Evolutionary conservation across 2,797 vertebrate species (phyloP).

Genomic region (Rousettus madagascariensis): DNA sequence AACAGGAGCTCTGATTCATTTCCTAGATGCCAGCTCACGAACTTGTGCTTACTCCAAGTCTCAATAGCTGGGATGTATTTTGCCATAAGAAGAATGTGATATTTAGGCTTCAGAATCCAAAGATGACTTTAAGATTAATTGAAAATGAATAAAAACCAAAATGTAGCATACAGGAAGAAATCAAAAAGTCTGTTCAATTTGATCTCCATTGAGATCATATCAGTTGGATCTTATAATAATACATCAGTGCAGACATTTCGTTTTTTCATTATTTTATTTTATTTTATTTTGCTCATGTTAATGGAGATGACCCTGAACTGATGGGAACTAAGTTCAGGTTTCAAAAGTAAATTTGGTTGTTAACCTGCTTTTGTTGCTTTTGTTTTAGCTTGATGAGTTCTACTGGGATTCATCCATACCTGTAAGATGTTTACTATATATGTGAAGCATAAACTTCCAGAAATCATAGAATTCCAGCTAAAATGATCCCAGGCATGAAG

Average conservation of each 20-base stretch:
- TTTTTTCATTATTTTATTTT: background rate
- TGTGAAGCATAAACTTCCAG: rapidly evolving
- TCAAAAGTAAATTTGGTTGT: background rate
- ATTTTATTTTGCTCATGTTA: background rate
- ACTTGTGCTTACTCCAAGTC: background rate
- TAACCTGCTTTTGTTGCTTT: background rate
- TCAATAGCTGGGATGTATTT: background rate
- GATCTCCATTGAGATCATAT: rapidly evolving
- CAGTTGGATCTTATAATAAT: background rate
- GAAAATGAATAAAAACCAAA: background rate
- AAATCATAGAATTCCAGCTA: background rate
- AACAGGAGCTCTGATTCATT: background rate
- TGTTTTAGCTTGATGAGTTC: background rate
- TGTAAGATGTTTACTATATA: rapidly evolving
- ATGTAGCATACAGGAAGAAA: background rate
- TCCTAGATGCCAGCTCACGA: background rate
- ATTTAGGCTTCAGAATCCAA: background rate
- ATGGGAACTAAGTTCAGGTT: background rate
- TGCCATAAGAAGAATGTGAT: background rate
- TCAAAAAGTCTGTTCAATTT: background rate
- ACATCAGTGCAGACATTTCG: background rate
- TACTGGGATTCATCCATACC: rapidly evolving
- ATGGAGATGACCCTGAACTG: background rate
- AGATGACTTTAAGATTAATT: background rate
- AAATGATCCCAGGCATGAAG: too few species aligned